Evolutionary conservation across 2,888 invertebrate species (phyloP).

Genomic region (Callimorpha dominula): DNA sequence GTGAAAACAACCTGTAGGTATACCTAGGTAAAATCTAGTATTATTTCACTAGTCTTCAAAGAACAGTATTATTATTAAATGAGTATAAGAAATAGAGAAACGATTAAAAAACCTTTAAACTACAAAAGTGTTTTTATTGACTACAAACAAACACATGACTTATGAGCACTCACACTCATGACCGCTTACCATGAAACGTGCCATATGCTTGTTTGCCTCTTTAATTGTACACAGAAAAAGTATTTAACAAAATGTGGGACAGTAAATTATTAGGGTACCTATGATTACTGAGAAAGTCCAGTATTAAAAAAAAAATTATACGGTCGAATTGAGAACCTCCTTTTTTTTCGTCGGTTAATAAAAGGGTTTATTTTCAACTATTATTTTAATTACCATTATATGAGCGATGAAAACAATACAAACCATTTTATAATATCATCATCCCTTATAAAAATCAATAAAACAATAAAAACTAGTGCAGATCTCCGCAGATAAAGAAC

Average conservation of each 20-base stretch:
- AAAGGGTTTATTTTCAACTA: background rate
- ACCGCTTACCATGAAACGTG: background rate
- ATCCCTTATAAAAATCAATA: constrained; percentile 44
- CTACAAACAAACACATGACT: background rate
- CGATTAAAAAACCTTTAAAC: background rate
- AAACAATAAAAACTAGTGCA: constrained; percentile 62
- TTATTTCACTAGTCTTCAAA: too few species aligned
- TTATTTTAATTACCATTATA: background rate
- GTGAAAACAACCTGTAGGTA: too few species aligned
- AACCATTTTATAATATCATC: constrained; percentile 12
- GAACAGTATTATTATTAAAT: too few species aligned
- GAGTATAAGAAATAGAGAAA: too few species aligned
- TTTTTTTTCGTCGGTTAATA: too few species aligned
- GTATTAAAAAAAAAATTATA: too few species aligned
- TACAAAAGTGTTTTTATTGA: background rate
- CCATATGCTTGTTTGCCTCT: background rate
- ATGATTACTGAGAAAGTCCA: too few species aligned
- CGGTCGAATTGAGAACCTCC: too few species aligned
- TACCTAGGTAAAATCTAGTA: too few species aligned
- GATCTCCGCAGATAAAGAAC: constrained; percentile 71
- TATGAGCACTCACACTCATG: background rate
- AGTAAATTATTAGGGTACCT: background rate
- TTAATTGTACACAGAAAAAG: background rate
- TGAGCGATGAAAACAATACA: background rate
- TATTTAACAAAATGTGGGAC: background rate